Conservation (phyloP, 2,797 vertebrate genomes). For the Carcharodon carcharias region DNA sequence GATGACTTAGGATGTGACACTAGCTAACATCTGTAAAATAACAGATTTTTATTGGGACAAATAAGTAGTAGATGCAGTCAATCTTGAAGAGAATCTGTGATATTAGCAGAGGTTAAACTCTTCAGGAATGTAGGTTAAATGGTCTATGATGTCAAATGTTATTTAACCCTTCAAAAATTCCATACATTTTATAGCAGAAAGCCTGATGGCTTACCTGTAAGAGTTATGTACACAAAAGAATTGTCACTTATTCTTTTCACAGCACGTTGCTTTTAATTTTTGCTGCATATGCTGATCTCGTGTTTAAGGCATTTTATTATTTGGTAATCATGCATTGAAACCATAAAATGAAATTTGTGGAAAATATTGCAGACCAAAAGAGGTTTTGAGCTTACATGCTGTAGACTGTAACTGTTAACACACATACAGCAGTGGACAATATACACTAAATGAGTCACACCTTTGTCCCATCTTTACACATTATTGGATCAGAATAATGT, state of each 20-base stretch:
- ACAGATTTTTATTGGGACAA: not conserved
- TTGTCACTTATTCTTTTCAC: not conserved
- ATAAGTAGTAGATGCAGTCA: not conserved
- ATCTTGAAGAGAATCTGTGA: not conserved
- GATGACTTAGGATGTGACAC: not conserved
- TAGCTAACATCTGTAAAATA: not conserved
- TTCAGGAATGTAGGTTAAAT: not conserved
- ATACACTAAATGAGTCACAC: not conserved
- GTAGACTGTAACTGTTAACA: not conserved
- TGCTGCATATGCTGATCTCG: not conserved
- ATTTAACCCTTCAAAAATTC: not conserved
- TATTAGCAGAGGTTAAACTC: slow-evolving; percentile 1
- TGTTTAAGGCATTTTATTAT: not conserved
- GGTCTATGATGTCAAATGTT: not conserved
- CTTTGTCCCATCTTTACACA: not conserved
- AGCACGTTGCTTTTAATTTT: not conserved
- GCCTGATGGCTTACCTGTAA: not conserved
- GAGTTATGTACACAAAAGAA: not conserved
- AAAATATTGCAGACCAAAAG: not conserved
- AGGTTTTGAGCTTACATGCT: not conserved
- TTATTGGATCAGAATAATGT: not conserved
- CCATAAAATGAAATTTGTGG: not conserved
- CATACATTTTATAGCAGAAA: not conserved
- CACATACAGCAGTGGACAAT: not conserved
- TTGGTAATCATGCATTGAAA: not conserved